Base-by-base conservation (phyloP, 2,113 vertebrate species). In the Microcebus tavaratra region DNA sequence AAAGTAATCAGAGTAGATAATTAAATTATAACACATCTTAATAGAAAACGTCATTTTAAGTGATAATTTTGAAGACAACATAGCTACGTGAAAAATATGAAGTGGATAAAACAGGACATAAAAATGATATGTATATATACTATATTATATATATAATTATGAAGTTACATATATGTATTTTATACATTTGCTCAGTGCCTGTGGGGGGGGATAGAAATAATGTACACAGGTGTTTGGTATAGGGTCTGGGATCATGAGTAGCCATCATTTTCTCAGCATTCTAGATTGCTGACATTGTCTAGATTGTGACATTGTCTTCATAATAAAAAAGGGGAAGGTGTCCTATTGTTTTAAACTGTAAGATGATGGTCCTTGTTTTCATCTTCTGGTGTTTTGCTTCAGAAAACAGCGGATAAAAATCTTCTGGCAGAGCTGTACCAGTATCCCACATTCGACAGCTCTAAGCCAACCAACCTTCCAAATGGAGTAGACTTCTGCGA, bases 401-500 rank as follows among this genome's bases (percentile, higher is more conserved):
- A 95, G 98, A 98, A 97, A 95, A 95, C 53, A 53, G 73, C 97
- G 50, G 96, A 97, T 83, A 98, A 98, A 55, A 97, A 96, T 42
- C 97, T 98, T 63, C 76, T 98, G 90, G 98, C 94, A 2, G 98
- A 98, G 73, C 86, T 98, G 9, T 96, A 97, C 90, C 90, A 98
- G 48, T 96, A 93, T 25, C 94, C 98, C 76, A 89, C 76, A 20
- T 96, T 97, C 91, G 94, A 91, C 29, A 34, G 86, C 25, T 67
- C 83, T 1, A 57, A 3, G 42, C 97, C 97, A 13, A 98, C 95
- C n/a, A 45, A 94, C 27, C 97, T 98, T 57, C 98, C 97, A 2
- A 97, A 98, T 21, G 97, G 97, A n/a, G 97, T 98, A 34, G 13
- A 90, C 79, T 98, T 98, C 81, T 82, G 93, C 10, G 97, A 97